phyloP scores from a whole-genome alignment of 2,888 invertebrate genomes.

The Digitonthophagus gazella region DNA sequence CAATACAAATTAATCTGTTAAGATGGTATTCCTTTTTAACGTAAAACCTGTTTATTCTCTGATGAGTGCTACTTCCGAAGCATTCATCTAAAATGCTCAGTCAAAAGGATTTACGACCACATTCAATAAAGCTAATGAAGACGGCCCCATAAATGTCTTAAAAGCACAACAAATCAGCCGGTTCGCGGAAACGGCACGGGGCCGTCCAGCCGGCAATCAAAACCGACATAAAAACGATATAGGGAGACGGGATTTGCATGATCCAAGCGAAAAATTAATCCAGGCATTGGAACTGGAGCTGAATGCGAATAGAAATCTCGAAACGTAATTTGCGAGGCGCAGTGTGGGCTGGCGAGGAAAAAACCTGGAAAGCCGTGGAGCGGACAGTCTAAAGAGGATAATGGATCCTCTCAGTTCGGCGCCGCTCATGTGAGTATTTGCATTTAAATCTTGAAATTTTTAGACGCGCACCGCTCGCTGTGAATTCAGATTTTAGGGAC shows the following conservation, averaged over 20 bases:
- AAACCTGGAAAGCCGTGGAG: constrained; percentile 4
- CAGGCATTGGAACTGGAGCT: background rate
- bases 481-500: background rate
- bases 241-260: background rate
- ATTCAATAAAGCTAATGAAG: constrained; percentile 52
- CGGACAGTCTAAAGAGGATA: constrained; percentile 14
- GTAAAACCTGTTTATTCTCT: background rate
- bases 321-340: background rate
- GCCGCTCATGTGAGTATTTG: constrained; percentile 16
- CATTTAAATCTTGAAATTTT: constrained; percentile 33
- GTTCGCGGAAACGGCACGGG: background rate
- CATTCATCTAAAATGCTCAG: background rate
- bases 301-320: background rate
- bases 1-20: background rate
- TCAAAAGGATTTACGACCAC: constrained; percentile 45
- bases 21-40: background rate
- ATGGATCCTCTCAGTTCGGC: constrained; percentile 5
- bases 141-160: constrained; percentile 46
- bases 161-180: constrained; percentile 23
- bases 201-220: background rate
- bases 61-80: background rate
- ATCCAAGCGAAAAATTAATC: background rate
- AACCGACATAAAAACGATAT: background rate
- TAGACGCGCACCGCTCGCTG: background rate
- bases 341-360: background rate